Conservation (phyloP, 2,888 invertebrate genomes). For the Chymomyza amoena region DNA sequence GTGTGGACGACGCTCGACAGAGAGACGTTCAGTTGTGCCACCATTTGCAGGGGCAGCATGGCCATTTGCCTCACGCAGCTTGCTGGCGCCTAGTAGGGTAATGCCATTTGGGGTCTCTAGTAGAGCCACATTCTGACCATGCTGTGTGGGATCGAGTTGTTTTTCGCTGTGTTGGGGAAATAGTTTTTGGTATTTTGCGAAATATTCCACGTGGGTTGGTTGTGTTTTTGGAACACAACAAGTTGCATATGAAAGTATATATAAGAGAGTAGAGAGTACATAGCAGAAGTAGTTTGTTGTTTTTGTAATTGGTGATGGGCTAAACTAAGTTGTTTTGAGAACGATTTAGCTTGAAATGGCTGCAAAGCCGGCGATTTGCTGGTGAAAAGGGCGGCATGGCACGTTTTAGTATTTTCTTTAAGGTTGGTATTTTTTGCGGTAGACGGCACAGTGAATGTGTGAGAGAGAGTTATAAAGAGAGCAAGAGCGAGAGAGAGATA, state of each 20-base stretch:
- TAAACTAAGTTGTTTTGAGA: slow-evolving; percentile 38
- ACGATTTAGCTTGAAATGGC: slow-evolving; percentile 35
- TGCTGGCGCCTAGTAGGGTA: slow-evolving; percentile 68
- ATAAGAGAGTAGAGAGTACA: slow-evolving; percentile 43
- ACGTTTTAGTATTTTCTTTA: slow-evolving; percentile 51
- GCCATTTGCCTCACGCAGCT: slow-evolving; percentile 40
- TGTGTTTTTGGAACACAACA: background rate
- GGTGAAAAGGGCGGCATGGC: slow-evolving; percentile 36
- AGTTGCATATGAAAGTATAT: slow-evolving; percentile 61
- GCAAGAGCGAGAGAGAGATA: slow-evolving; percentile 16
- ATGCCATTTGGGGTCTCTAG: slow-evolving; percentile 77
- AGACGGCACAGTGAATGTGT: background rate
- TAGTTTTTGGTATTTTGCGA: slow-evolving; percentile 1
- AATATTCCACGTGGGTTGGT: slow-evolving; percentile 26
- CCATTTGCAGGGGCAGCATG: slow-evolving; percentile 1
- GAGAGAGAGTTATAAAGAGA: slow-evolving; percentile 12
- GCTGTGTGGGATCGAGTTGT: slow-evolving; percentile 42
- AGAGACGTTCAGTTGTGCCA: slow-evolving; percentile 32
- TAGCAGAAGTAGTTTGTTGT: slow-evolving; percentile 34
- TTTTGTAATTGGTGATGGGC: slow-evolving; percentile 47
- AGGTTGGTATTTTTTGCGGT: background rate
- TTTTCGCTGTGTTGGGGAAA: slow-evolving; percentile 15
- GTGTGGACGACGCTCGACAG: slow-evolving; percentile 53
- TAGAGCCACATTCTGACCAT: slow-evolving; percentile 75
- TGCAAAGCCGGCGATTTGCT: slow-evolving; percentile 31